Evolutionary conservation across 2,797 vertebrate genomes (phyloP).

Genomic region (Hypotaenidia okinawae): DNA sequence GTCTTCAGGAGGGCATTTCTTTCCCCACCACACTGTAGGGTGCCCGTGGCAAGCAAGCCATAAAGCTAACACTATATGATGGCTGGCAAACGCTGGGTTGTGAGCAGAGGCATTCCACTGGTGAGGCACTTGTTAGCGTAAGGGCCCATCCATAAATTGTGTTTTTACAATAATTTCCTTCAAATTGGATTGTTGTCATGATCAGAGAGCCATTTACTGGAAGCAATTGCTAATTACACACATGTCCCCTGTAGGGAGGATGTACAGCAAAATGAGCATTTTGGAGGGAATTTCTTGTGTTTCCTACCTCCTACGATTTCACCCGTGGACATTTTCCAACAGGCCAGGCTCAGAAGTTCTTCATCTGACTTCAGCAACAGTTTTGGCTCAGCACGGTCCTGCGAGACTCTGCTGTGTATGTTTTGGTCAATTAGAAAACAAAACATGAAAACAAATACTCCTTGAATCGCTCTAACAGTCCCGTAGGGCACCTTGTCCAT

Average conservation of each 20-base stretch:
- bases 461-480: not conserved
- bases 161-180: conserved; percentile 30
- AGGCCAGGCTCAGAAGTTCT: not conserved
- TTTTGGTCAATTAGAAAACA: conserved; percentile 63
- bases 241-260: conserved; percentile 31
- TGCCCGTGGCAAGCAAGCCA: not conserved
- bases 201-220: conserved; percentile 53
- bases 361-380: not conserved
- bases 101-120: not conserved
- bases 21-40: not conserved
- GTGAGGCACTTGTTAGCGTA: conserved; percentile 14
- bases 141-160: conserved; percentile 38
- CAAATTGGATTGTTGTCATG: conserved; percentile 22
- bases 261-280: not conserved
- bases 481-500: not conserved
- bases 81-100: not conserved
- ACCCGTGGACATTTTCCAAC: not conserved
- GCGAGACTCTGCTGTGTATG: not conserved
- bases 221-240: conserved; percentile 42
- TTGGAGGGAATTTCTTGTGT: not conserved
- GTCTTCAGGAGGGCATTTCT: not conserved
- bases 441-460: conserved; percentile 31
- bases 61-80: not conserved
- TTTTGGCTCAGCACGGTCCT: conserved; percentile 17
- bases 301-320: not conserved